Percentiles rank a stretch among this genome's conserved stretches.
Evolutionary conservation across 2,888 invertebrate genomes (phyloP).

Genomic region (Diaphora mendica): DNA sequence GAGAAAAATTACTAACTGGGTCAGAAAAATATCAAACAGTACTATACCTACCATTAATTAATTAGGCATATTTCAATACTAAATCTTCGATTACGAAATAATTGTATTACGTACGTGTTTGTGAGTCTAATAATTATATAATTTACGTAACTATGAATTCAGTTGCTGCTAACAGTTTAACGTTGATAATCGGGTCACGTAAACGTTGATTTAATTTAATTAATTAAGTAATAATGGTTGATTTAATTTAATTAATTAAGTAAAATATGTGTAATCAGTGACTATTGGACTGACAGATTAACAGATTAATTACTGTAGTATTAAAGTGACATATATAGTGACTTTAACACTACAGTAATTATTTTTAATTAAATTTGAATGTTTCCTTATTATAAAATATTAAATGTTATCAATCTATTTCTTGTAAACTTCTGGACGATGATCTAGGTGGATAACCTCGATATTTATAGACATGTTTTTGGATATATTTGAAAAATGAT

Average conservation of each 20-base stretch:
- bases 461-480: no score
- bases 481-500: no score
- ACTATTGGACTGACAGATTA: not conserved
- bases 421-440: not conserved
- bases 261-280: constrained; percentile 6
- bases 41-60: not conserved
- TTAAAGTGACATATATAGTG: no score
- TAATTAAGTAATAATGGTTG: constrained; percentile 35
- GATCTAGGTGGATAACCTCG: no score
- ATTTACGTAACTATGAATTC: constrained; percentile 17
- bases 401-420: not conserved
- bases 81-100: not conserved
- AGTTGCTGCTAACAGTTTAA: constrained; percentile 18
- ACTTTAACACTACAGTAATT: not conserved
- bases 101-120: not conserved
- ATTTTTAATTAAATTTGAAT: not conserved
- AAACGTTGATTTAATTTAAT: constrained; percentile 31
- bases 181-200: constrained; percentile 13
- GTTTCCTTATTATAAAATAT: not conserved
- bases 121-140: not conserved
- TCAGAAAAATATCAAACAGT: not conserved
- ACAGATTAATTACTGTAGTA: no score
- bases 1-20: no score
- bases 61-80: not conserved
- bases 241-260: constrained; percentile 26